Conservation (phyloP, 2,113 vertebrate genomes). For the Ophthalmolycus amberensis region DNA sequence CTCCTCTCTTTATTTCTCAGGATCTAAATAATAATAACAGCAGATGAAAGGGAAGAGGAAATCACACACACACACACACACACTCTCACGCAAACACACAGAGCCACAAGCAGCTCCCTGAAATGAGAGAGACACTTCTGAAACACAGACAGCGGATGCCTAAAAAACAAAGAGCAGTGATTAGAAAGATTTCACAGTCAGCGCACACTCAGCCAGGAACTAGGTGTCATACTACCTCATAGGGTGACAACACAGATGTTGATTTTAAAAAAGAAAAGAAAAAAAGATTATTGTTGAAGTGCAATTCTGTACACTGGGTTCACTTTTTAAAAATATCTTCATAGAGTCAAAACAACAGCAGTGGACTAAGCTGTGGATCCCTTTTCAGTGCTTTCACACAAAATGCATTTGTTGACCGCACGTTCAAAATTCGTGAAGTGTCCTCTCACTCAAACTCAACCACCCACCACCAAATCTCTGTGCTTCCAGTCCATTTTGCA, state of each 20-base stretch:
- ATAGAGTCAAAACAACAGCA: too few relatives aligned
- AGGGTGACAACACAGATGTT: neutral
- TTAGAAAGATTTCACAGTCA: slow-evolving; percentile 21
- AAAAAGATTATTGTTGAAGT: too few relatives aligned
- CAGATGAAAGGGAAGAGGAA: slow-evolving; percentile 53
- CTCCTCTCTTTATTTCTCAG: slow-evolving; percentile 3
- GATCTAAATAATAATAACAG: slow-evolving; percentile 66
- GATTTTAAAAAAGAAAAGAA: too few relatives aligned
- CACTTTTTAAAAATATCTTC: too few relatives aligned
- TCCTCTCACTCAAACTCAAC: too few relatives aligned
- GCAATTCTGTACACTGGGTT: too few relatives aligned
- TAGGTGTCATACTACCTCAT: neutral
- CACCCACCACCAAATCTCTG: too few relatives aligned
- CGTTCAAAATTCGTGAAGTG: too few relatives aligned
- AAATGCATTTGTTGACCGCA: too few relatives aligned
- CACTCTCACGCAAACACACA: neutral
- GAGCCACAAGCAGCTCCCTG: slow-evolving; percentile 23
- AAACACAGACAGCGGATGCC: slow-evolving; percentile 23
- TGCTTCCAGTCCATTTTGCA: too few relatives aligned
- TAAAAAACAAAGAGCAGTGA: slow-evolving; percentile 53
- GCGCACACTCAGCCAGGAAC: neutral
- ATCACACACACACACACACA: slow-evolving; percentile 26
- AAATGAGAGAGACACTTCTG: slow-evolving; percentile 57
- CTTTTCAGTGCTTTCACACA: too few relatives aligned
- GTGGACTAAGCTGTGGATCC: too few relatives aligned